These are phyloP conservation scores for Aricia agestis DNA, from an alignment of 1,140 invertebrate species.

Conservation along the genomic window DNA sequence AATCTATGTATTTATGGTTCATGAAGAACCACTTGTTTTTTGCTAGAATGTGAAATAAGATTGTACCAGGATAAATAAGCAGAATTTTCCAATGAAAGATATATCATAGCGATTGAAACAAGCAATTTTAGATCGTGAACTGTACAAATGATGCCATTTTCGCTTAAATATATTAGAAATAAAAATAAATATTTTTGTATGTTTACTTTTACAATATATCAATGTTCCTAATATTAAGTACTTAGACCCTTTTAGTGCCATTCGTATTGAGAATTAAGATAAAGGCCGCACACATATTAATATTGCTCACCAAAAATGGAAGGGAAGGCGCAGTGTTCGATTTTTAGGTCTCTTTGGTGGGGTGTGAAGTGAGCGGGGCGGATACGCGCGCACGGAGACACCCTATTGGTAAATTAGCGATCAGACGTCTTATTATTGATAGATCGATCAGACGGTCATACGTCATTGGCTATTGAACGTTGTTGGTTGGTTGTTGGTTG, in stretches of 20 bases:
- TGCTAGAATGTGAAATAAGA: not conserved
- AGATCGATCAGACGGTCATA: too few species aligned
- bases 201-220: slow-evolving; percentile 54
- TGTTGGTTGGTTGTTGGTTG: too few species aligned
- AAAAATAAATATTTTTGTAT: slow-evolving; percentile 57
- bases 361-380: too few species aligned
- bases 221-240: slow-evolving; percentile 64
- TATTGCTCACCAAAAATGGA: too few species aligned
- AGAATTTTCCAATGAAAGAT: not conserved
- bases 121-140: slow-evolving; percentile 24
- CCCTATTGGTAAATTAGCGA: too few species aligned
- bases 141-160: slow-evolving; percentile 47
- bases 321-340: too few species aligned
- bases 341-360: too few species aligned
- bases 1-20: not conserved
- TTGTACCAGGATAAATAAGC: not conserved
- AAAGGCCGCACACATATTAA: too few species aligned
- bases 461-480: too few species aligned
- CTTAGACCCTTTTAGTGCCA: slow-evolving; percentile 62
- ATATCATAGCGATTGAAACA: not conserved
- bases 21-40: not conserved
- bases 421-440: too few species aligned
- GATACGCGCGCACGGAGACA: too few species aligned
- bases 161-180: slow-evolving; percentile 39
- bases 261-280: slow-evolving; percentile 40